phyloP scores from a whole-genome alignment of 2,113 vertebrate genomes.

The Microtus richardsoni region DNA sequence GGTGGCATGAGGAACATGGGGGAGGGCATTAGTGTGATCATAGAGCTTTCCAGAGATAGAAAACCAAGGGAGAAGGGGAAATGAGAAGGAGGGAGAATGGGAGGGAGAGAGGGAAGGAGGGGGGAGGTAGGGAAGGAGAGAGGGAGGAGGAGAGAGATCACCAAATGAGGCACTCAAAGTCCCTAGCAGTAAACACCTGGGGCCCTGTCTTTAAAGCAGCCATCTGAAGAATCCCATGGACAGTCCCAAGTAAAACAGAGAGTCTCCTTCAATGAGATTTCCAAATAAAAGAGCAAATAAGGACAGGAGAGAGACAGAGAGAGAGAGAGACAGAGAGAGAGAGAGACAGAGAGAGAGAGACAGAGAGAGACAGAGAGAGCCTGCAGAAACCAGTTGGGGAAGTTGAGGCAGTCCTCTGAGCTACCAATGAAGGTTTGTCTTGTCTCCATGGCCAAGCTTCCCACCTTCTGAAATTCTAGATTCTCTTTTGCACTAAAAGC shows the following conservation, averaged over 20 bases:
- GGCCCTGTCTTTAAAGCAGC: neutral
- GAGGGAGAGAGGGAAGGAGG: neutral
- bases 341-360: neutral
- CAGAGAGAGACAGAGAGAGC: neutral
- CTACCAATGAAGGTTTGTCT: neutral
- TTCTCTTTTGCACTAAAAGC: neutral
- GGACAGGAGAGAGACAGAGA: neutral
- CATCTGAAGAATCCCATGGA: neutral
- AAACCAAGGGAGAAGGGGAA: neutral
- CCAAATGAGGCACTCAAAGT: neutral
- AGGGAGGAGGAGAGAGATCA: neutral
- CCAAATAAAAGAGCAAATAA: neutral
- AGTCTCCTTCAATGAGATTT: neutral
- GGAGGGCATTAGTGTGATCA: neutral
- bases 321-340: neutral
- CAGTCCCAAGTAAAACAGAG: neutral
- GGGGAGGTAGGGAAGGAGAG: neutral
- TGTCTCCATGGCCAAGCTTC: neutral
- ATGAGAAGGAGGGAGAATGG: neutral
- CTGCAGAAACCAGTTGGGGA: neutral
- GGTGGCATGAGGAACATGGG: too few relatives aligned
- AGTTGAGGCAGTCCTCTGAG: neutral
- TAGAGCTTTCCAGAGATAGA: neutral
- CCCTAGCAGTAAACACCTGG: neutral
- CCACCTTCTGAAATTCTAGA: neutral